Conservation (phyloP, 2,113 vertebrate genomes). For the Falcunculus frontatus region DNA sequence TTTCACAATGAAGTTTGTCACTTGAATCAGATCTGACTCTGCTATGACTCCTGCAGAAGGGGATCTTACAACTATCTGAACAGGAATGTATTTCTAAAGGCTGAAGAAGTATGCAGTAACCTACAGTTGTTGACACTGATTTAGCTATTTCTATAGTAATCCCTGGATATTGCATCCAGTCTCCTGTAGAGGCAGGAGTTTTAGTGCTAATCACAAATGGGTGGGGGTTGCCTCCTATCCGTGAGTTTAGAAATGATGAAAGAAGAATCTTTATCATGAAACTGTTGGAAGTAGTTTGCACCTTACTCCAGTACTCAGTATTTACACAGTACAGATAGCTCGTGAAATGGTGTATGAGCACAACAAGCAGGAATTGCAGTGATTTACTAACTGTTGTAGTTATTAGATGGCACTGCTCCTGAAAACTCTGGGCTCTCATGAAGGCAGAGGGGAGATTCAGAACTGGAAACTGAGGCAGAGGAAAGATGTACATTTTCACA, state of each 20-base stretch:
- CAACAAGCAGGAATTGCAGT: neutral
- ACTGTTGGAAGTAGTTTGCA: neutral
- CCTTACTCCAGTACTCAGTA: neutral
- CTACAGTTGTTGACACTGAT: neutral
- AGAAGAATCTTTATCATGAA: neutral
- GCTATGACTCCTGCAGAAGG: neutral
- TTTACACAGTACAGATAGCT: neutral
- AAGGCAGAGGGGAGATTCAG: neutral
- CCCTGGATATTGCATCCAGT: neutral
- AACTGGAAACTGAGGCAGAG: neutral
- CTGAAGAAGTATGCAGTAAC: neutral
- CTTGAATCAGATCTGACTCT: neutral
- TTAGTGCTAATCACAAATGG: neutral
- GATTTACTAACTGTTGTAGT: neutral
- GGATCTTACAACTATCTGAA: neutral
- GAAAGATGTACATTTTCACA: neutral
- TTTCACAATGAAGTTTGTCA: neutral
- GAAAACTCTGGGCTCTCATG: neutral
- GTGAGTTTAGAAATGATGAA: neutral
- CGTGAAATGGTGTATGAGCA: neutral
- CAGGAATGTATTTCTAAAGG: neutral
- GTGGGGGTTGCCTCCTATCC: neutral
- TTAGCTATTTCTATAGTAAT: neutral
- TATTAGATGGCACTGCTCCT: neutral
- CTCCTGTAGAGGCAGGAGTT: neutral